Evolutionary conservation across 1,140 invertebrate species (phyloP).

Genomic region (Drosophila parvula): DNA sequence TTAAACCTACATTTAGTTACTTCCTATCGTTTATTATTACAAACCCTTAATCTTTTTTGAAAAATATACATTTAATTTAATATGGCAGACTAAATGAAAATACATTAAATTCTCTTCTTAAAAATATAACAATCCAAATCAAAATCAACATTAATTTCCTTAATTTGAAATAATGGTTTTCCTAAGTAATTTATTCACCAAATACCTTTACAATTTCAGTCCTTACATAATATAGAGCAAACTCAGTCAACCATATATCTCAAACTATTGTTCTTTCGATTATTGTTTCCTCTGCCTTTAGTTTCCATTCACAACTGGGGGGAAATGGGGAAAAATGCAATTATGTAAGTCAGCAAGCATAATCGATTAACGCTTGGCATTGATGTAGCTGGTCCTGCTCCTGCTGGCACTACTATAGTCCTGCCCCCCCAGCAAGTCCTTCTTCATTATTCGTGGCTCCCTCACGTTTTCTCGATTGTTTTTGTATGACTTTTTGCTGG

Average conservation of each 20-base stretch:
- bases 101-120: no score
- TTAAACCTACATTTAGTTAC: no score
- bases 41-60: no score
- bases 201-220: not conserved
- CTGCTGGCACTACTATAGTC: not conserved
- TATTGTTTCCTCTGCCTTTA: constrained; percentile 37
- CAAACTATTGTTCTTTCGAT: constrained; percentile 10
- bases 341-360: constrained; percentile 70
- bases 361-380: constrained; percentile 70
- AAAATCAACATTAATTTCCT: not conserved
- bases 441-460: constrained; percentile 3
- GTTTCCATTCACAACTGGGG: constrained; percentile 27
- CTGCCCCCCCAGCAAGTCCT: not conserved
- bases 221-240: not conserved
- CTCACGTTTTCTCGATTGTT: constrained; percentile 25
- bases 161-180: no score
- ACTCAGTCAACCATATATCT: no score
- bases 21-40: no score
- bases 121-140: not conserved
- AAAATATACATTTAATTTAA: no score
- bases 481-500: constrained; percentile 21
- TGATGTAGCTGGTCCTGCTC: constrained; percentile 61
- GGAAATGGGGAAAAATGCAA: constrained; percentile 56
- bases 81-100: no score
- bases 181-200: not conserved